Percentiles rank a stretch among this genome's conserved stretches.
Evolutionary conservation across 1,140 invertebrate species (phyloP).

Genomic region (Thaumatotibia leucotreta): DNA sequence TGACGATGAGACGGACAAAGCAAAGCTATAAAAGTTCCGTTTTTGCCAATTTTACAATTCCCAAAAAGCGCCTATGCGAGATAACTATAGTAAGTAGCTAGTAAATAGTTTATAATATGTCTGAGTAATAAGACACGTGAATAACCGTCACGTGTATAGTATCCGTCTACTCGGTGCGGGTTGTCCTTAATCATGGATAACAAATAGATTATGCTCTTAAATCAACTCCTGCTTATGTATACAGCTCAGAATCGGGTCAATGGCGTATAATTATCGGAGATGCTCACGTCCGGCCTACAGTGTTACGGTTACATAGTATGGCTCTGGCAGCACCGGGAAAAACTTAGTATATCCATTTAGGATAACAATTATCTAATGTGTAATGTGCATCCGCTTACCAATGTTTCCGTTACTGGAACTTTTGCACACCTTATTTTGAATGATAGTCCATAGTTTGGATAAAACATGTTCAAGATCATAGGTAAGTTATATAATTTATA

Average conservation of each 20-base stretch:
- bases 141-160: not conserved
- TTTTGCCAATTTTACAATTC: too few species aligned
- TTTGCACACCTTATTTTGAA: too few species aligned
- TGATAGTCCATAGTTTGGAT: too few species aligned
- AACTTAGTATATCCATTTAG: not conserved
- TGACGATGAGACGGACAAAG: too few species aligned
- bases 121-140: not conserved
- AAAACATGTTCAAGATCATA: too few species aligned
- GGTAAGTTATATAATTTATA: too few species aligned
- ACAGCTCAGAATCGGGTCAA: constrained; percentile 57
- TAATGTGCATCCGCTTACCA: too few species aligned
- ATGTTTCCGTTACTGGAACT: too few species aligned
- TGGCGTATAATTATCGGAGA: constrained; percentile 52
- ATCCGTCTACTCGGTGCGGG: not conserved
- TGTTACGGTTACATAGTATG: constrained; percentile 26
- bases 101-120: too few species aligned
- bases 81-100: too few species aligned
- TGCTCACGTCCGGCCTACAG: constrained; percentile 34
- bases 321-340: not conserved
- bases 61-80: not conserved
- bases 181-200: constrained; percentile 15
- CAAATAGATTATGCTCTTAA: constrained; percentile 16
- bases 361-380: too few species aligned
- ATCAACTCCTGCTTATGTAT: constrained; percentile 50
- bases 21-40: too few species aligned